Base-by-base conservation (phyloP, 2,888 invertebrate species). In the Entomobrya proxima region DNA sequence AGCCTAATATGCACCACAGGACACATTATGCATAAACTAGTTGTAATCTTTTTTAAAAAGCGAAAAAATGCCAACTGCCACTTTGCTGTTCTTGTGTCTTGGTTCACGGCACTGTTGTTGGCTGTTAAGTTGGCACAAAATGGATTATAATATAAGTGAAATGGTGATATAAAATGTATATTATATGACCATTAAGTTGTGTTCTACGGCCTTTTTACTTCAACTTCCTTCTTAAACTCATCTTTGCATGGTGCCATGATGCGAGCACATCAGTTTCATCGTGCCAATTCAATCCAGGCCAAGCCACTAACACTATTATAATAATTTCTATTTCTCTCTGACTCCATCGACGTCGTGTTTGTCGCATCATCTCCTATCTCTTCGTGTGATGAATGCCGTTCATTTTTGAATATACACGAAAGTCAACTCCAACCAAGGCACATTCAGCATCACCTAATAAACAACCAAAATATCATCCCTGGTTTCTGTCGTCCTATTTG, bases 201-300 rank as follows among this genome's bases (percentile, higher is more conserved):
- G 44, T 11, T 32, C 13, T 52, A 74, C 24, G 37, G 11, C 5
- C 5, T 30, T 37, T 35, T 27, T 35, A 37, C 37, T 35, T 52
- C 55, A 75, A 52, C 52, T 79, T 58, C 37, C 44, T 58, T 44
- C 30, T 30, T 72, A 58, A 47, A 32, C 55, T 72, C 24, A 52
- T 32, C 37, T 44, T 30, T 75, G 13, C 52, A 50, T 35, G 32
- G 18, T n/a, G 55, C 27, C n/a, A n/a, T 55, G 55, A 11, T 55
- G 55, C 55, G 27, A 47, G 13, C 47, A n/a, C n/a, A n/a, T n/a
- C 47, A 47, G 35, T 9, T 50, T 78, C 67, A 58, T 77, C 37
- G 78, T 84, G 84, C 72, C 84, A 78, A 84, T 84, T 77, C 84
- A 84, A 84, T 84, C 84, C 84, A 84, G 84, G 81, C 72, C 81